A percentile compares a stretch with the other conserved stretches of the same genome.
phyloP scores from a whole-genome alignment of 2,888 invertebrate species.

The Timema podura region DNA sequence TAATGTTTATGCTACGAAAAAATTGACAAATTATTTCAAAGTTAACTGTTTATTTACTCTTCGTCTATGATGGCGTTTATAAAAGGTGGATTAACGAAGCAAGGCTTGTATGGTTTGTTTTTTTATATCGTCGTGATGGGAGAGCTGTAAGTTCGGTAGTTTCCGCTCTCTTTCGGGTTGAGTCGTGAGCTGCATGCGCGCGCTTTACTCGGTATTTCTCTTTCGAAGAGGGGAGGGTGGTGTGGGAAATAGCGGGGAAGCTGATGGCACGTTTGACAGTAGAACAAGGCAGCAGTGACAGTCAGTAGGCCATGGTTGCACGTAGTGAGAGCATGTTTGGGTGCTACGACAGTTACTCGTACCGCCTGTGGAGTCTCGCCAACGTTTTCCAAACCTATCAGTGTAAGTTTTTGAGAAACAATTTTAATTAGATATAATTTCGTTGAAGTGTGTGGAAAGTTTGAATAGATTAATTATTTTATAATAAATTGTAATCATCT shows the following conservation, averaged over 20 bases:
- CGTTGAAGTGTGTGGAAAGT: no score
- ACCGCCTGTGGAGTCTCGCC: constrained; percentile 72
- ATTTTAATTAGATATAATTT: not conserved
- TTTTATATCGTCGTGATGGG: not conserved
- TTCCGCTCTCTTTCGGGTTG: constrained; percentile 14
- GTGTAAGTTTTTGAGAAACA: constrained; percentile 52
- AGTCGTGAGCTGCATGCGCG: constrained; percentile 38
- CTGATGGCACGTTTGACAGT: no score
- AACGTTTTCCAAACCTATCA: constrained; percentile 72
- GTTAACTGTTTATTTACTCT: constrained; percentile 16
- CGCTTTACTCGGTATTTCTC: constrained; percentile 50
- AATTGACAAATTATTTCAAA: constrained; percentile 17
- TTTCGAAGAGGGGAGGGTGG: constrained; percentile 46
- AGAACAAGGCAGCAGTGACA: not conserved
- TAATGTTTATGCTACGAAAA: constrained; percentile 13
- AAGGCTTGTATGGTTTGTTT: no score
- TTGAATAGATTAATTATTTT: no score
- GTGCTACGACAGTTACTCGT: constrained; percentile 71
- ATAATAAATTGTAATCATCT: no score
- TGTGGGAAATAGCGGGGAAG: constrained; percentile 7
- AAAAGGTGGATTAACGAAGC: constrained; percentile 4
- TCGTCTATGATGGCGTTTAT: not conserved
- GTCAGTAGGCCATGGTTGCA: constrained; percentile 78
- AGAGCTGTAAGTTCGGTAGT: constrained; percentile 13
- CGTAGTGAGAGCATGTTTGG: constrained; percentile 72